A percentile compares a stretch with the other conserved stretches of the same genome.
Evolutionary conservation across 2,113 vertebrate species (phyloP).

Genomic region (Nannospalax galili): DNA sequence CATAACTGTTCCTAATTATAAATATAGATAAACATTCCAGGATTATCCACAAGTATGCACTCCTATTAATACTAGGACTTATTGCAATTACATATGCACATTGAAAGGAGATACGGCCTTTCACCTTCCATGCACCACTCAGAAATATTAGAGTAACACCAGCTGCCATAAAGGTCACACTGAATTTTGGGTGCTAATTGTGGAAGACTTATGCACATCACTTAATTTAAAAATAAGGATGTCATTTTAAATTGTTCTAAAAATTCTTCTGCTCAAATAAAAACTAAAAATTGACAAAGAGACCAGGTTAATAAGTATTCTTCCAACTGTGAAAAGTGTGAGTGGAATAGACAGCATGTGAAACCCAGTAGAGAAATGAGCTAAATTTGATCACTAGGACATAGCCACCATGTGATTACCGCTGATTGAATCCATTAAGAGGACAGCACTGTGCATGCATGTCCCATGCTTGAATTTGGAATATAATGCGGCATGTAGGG

Average conservation of each 20-base stretch:
- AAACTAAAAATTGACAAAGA: constrained; percentile 47
- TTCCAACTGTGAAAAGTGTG: neutral
- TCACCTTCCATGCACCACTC: constrained; percentile 73
- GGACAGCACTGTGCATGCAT: neutral
- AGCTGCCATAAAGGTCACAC: constrained; percentile 77
- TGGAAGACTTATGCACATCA: constrained; percentile 37
- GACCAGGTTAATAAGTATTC: neutral
- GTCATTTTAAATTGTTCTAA: constrained; percentile 53
- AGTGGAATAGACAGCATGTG: constrained; percentile 2
- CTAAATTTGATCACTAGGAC: neutral
- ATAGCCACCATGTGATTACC: neutral
- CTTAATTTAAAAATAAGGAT: constrained; percentile 59
- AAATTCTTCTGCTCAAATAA: constrained; percentile 40
- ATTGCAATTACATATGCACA: constrained; percentile 69
- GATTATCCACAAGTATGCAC: constrained; percentile 65
- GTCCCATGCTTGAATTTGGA: constrained; percentile 52
- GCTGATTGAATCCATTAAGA: constrained; percentile 41
- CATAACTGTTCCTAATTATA: constrained; percentile 78
- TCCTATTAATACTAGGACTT: constrained; percentile 74
- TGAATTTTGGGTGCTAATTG: constrained; percentile 66
- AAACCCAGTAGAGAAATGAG: constrained; percentile 67
- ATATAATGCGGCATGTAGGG: constrained; percentile 56
- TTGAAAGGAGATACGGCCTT: constrained; percentile 74
- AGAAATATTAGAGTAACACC: constrained; percentile 76
- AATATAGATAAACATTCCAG: constrained; percentile 75